A percentile compares a stretch with the other conserved stretches of the same genome.
Evolutionary conservation across 2,888 invertebrate genomes (phyloP).

Genomic region (Pyrrhia umbra): DNA sequence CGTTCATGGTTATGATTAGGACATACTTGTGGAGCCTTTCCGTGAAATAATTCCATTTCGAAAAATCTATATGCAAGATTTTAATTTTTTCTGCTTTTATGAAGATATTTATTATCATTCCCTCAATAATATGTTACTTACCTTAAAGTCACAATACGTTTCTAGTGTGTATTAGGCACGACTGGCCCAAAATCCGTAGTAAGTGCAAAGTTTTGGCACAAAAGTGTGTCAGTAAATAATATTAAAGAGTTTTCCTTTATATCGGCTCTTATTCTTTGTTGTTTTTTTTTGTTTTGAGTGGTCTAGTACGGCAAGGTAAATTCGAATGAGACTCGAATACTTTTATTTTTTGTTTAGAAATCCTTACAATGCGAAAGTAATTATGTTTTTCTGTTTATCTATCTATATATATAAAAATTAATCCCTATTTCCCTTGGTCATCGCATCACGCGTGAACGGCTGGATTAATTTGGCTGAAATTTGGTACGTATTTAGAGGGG

Average conservation of each 20-base stretch:
- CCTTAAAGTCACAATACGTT: neutral
- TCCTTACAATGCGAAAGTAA: too few relatives aligned
- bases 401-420: too few relatives aligned
- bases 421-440: too few relatives aligned
- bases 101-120: neutral
- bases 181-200: constrained; percentile 61
- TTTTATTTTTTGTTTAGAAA: constrained; percentile 9
- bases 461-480: too few relatives aligned
- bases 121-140: neutral
- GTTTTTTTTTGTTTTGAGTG: constrained; percentile 57
- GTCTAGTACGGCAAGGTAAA: constrained; percentile 23
- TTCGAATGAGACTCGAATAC: constrained; percentile 33
- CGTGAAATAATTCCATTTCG: too few relatives aligned
- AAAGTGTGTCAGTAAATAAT: constrained; percentile 62
- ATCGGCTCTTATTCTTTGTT: constrained; percentile 33
- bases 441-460: too few relatives aligned
- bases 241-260: constrained; percentile 60
- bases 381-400: too few relatives aligned
- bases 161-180: constrained; percentile 59
- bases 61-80: too few relatives aligned
- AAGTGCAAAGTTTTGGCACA: constrained; percentile 74
- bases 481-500: too few relatives aligned
- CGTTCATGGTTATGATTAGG: too few relatives aligned
- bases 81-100: too few relatives aligned
- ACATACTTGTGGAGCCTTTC: too few relatives aligned